Evolutionary conservation across 2,888 invertebrate species (phyloP), one percentile per base, ranked within the genome.

Genomic region (Brachyptera risi): DNA sequence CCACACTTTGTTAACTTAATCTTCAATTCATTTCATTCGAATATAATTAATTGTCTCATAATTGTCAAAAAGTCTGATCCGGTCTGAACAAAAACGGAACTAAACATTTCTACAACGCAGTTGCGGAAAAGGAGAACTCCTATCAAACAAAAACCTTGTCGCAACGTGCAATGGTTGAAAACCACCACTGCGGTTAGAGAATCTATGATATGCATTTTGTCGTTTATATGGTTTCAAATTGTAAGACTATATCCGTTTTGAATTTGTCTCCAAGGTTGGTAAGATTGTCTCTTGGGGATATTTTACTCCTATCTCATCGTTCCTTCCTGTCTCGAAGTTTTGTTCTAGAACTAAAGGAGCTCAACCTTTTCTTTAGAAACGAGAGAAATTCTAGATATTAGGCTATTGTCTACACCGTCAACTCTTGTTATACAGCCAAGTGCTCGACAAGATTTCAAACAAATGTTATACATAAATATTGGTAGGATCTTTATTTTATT

Each of bases 271-370:
- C 3, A 17, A 38, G 40, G 40, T 38, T 11, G 3, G 15, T 5
- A 17, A 38, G 40, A 38, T 38, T 38, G 40, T 38, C 40, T 38
- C 40, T 5, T 38, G 40, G 40, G 40, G 3, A n/a, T n/a, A 38
- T 11, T 38, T 38, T 38, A n/a, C 4, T 38, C 40, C 40, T n/a
- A n/a, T n/a, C n/a, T n/a, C n/a, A n/a, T 38, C 44, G 15, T 44
- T 44, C 44, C 44, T 44, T 44, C 44, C 44, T 44, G 44, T 44
- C 2, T n/a, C 9, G 19, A 44, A 44, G 44, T 44, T 44, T 44
- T 44, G 44, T 44, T 44, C 44, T 31, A n/a, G n/a, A 11, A 17
- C 40, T 38, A 11, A 38, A 38, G 40, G 40, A 38, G 17, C 3
- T n/a, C 13, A 38, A 38, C 40, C 40, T 38, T 38, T n/a, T n/a